Percentiles rank a stretch among this genome's conserved stretches.
These are phyloP conservation scores for Saimiri boliviensis DNA, from an alignment of 2,113 vertebrate genomes.

Conservation along the genomic window DNA sequence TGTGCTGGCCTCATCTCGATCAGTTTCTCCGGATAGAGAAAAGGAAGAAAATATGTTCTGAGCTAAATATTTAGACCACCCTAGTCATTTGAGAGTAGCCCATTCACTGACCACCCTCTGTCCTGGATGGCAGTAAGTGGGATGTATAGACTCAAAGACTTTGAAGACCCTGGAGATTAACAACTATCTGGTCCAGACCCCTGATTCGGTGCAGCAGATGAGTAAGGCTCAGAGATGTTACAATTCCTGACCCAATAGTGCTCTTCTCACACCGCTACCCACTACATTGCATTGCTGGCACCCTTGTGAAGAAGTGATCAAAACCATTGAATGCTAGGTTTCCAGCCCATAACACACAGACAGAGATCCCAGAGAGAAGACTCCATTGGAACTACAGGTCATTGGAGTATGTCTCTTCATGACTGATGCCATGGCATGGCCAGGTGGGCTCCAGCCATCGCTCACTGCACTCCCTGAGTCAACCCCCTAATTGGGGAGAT, in stretches of 20 bases:
- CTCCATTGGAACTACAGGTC: background rate
- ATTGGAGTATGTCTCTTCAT: background rate
- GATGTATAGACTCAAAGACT: background rate
- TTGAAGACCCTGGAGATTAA: background rate
- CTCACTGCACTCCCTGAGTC: background rate
- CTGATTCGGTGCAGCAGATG: background rate
- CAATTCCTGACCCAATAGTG: background rate
- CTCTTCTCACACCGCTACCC: background rate
- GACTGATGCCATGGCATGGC: background rate
- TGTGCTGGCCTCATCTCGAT: background rate
- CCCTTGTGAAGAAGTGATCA: background rate
- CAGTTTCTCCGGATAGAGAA: background rate
- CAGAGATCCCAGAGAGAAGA: background rate
- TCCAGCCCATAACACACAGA: background rate
- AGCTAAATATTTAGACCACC: conserved; percentile 11
- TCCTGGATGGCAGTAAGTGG: background rate
- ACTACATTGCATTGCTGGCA: background rate
- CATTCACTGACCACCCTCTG: background rate
- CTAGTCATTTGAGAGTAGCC: background rate
- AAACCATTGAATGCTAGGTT: background rate
- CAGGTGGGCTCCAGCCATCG: background rate
- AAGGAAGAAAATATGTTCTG: background rate
- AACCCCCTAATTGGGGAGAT: accelerated
- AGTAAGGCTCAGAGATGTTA: background rate
- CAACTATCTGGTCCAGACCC: background rate